Percentiles rank a stretch among this genome's conserved stretches.
Evolutionary conservation across 2,888 invertebrate genomes (phyloP).

Genomic region (Hesperia comma): DNA sequence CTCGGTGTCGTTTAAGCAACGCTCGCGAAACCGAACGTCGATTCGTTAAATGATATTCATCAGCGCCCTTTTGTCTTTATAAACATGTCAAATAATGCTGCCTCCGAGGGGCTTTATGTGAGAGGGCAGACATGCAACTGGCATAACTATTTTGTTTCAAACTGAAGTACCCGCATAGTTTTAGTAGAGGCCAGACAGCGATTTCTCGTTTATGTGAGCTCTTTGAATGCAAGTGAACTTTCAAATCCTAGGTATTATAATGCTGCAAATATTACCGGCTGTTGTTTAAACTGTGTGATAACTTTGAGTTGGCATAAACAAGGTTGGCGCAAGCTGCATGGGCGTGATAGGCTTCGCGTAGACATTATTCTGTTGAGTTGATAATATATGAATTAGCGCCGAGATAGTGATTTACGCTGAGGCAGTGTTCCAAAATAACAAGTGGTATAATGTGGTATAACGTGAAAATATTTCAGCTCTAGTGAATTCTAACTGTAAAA

Average conservation of each 20-base stretch:
- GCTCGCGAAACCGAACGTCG: slow-evolving; percentile 74
- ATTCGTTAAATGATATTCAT: slow-evolving; percentile 82
- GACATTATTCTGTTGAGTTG: slow-evolving; percentile 27
- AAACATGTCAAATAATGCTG: slow-evolving; percentile 74
- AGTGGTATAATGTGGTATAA: not conserved
- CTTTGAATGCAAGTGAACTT: slow-evolving; percentile 38
- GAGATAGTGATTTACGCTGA: slow-evolving; percentile 18
- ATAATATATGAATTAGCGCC: slow-evolving; percentile 31
- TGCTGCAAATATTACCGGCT: slow-evolving; percentile 35
- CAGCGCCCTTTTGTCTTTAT: slow-evolving; percentile 80
- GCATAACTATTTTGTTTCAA: slow-evolving; percentile 57
- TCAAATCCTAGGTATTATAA: slow-evolving; percentile 36
- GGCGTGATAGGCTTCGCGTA: slow-evolving; percentile 35
- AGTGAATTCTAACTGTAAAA: too few species aligned
- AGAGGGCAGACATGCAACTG: slow-evolving; percentile 64
- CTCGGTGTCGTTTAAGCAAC: slow-evolving; percentile 78
- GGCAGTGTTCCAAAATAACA: not conserved
- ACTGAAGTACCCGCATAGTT: slow-evolving; percentile 68
- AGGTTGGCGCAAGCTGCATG: slow-evolving; percentile 28
- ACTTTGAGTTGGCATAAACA: slow-evolving; percentile 36
- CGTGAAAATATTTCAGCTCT: too few species aligned
- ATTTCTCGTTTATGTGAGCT: slow-evolving; percentile 38
- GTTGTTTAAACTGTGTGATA: slow-evolving; percentile 36
- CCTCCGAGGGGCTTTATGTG: slow-evolving; percentile 60
- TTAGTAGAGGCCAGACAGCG: slow-evolving; percentile 51